These are phyloP conservation scores for Euleptes europaea DNA, from an alignment of 2,113 vertebrate species.

Conservation along the genomic window DNA sequence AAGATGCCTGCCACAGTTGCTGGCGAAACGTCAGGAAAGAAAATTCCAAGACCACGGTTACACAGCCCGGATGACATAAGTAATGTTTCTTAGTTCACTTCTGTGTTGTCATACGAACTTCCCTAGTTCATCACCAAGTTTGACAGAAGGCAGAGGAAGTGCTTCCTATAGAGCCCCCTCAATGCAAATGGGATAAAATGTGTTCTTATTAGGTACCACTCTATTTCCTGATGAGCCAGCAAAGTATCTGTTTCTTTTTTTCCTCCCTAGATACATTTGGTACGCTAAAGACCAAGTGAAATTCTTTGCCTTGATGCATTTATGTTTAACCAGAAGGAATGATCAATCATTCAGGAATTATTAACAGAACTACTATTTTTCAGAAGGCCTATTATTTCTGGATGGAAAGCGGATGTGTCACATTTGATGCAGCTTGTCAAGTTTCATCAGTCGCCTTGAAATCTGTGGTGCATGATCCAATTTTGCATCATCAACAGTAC, in stretches of 20 bases:
- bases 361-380: slow-evolving; percentile 45
- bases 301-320: neutral
- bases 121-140: neutral
- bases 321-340: slow-evolving; percentile 34
- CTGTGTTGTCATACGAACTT: neutral
- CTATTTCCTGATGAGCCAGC: neutral
- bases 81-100: neutral
- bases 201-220: neutral
- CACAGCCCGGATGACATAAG: too few species aligned
- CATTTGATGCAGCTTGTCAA: slow-evolving; percentile 65
- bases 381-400: slow-evolving; percentile 46
- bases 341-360: slow-evolving; percentile 35
- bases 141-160: neutral
- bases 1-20: too few species aligned
- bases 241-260: slow-evolving; percentile 23
- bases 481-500: slow-evolving; percentile 63
- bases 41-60: too few species aligned
- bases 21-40: too few species aligned
- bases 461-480: slow-evolving; percentile 58
- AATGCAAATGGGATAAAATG: neutral
- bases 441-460: slow-evolving; percentile 63
- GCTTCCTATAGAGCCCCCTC: neutral
- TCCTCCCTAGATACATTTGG: neutral
- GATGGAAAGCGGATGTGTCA: slow-evolving; percentile 64
- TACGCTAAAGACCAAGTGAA: slow-evolving; percentile 11